Conservation (phyloP, 2,113 vertebrate species). For the Corythornis cristatus region DNA sequence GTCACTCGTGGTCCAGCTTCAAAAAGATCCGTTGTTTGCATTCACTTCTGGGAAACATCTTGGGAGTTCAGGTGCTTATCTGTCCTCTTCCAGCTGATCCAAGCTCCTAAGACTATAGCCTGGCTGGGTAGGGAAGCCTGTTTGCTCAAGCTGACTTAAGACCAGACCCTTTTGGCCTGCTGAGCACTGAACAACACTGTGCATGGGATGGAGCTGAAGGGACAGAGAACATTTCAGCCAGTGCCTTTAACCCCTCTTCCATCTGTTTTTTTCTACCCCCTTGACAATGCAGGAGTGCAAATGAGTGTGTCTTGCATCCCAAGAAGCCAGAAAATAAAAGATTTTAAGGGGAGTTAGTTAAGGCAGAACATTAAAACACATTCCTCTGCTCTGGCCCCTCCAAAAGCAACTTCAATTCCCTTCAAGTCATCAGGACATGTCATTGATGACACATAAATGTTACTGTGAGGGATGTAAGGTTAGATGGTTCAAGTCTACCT, state of each 20-base stretch:
- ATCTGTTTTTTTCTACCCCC: fast-evolving
- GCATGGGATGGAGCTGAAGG: not conserved
- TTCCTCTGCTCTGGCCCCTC: not conserved
- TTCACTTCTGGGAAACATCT: not conserved
- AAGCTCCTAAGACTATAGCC: not conserved
- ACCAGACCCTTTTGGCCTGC: not conserved
- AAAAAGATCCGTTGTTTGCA: not conserved
- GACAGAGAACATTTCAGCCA: not conserved
- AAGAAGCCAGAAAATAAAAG: not conserved
- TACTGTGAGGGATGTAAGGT: not conserved
- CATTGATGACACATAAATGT: fast-evolving
- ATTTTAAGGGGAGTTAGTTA: not conserved
- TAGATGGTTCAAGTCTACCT: not conserved
- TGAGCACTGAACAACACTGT: not conserved
- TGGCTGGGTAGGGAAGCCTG: not conserved
- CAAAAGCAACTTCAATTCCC: not conserved
- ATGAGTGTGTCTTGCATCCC: fast-evolving
- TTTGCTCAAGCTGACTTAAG: not conserved
- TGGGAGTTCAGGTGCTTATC: not conserved
- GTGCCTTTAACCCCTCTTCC: not conserved
- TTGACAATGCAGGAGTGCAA: not conserved
- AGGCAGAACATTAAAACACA: not conserved
- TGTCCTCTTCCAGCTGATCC: not conserved
- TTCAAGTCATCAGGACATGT: not conserved
- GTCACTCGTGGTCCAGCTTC: not conserved